Evolutionary conservation across 2,888 invertebrate species (phyloP), one percentile per base, ranked within the genome.

Genomic region (Scotopteryx bipunctaria): DNA sequence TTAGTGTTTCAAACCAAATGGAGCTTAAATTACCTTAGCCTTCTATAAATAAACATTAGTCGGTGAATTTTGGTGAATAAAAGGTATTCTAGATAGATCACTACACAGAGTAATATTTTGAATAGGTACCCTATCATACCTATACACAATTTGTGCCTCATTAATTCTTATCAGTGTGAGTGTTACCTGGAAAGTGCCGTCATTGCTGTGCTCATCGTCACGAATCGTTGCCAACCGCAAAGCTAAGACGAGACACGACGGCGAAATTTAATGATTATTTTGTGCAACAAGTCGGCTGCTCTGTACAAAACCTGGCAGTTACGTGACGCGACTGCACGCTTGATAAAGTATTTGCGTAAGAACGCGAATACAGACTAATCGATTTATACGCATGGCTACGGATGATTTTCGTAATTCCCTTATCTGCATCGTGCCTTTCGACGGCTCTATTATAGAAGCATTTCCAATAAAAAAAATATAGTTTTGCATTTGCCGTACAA

Each of bases 311-410:
- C 78, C 71, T 71, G 65, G 41, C 71, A 58, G 66, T 86, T 86
- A 86, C 86, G 86, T 88, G 86, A 85, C 78, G 78, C 66, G 73
- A 69, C 73, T 78, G 77, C 79, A 83, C 81, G 86, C 80, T 81
- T 78, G 79, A 81, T 83, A 80, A 80, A 78, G 59, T 77, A 73
- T 83, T 88, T 87, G 83, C 86, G 86, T 84, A 88, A 88, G 71
- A 76, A 65, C 67, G 67, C 67, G 69, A 79, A 70, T 77, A 70
- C 73, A 75, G 75, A 77, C 78, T 83, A 87, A 88, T 88, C 86
- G 82, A 89, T 89, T 88, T 81, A 66, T 71, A 82, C 83, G 85
- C 85, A 73, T 75, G 70, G 80, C 73, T 80, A 76, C 76, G 80
- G 78, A 64, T 67, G 76, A 81, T 84, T 87, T 86, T 85, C 81